Conservation (phyloP, 2,797 vertebrate genomes). For the Alouatta caraya region DNA sequence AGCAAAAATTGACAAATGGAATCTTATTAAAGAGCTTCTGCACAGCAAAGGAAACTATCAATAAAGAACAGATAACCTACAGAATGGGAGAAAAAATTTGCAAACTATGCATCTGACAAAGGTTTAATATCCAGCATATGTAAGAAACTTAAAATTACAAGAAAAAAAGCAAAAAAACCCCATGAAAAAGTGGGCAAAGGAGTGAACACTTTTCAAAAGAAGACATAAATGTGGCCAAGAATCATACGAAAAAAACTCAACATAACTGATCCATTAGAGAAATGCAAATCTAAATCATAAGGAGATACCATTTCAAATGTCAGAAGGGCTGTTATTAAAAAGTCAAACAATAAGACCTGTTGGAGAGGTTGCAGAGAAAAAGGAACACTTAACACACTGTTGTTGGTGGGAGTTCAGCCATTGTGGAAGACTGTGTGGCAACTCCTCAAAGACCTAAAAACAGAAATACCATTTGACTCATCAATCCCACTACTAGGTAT, state of each 20-base stretch:
- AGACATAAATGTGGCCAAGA: background rate
- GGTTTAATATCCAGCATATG: background rate
- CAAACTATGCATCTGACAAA: background rate
- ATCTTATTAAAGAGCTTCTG: background rate
- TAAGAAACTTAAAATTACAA: background rate
- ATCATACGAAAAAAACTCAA: background rate
- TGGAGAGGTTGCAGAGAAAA: background rate
- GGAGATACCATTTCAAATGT: background rate
- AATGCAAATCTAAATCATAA: background rate
- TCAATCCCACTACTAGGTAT: background rate
- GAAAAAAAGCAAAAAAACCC: background rate
- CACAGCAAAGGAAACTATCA: background rate
- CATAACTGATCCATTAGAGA: background rate
- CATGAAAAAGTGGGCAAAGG: background rate
- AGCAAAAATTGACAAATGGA: background rate
- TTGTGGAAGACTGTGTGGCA: background rate
- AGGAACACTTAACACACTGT: background rate
- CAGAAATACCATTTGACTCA: background rate
- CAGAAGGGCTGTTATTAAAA: background rate
- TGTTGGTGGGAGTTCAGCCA: background rate
- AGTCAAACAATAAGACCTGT: background rate
- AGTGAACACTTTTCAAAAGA: background rate
- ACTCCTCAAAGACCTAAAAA: background rate
- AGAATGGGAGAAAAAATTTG: background rate
- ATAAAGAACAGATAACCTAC: background rate